These are phyloP conservation scores for Manis crassicaudata DNA, from an alignment of 2,797 vertebrate species.

Conservation along the genomic window DNA sequence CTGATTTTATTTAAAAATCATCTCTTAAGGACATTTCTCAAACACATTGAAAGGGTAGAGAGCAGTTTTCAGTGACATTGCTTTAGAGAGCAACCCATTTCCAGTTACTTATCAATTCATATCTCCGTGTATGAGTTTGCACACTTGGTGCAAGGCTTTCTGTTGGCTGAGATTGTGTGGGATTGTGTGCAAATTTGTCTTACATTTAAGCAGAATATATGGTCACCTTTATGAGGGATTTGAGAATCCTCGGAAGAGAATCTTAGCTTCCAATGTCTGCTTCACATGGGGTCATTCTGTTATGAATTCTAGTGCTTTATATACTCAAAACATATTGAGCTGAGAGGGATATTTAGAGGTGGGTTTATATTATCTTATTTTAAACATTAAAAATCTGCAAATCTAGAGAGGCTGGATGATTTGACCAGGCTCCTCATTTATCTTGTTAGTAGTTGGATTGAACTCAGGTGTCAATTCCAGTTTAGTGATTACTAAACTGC, in stretches of 20 bases:
- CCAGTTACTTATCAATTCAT: background rate
- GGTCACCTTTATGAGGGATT: background rate
- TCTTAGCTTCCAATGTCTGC: background rate
- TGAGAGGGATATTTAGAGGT: background rate
- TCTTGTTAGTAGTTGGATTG: background rate
- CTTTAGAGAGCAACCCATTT: background rate
- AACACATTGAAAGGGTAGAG: background rate
- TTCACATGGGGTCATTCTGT: background rate
- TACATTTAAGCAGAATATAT: background rate
- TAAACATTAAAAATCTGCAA: background rate
- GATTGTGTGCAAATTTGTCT: background rate
- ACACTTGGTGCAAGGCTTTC: background rate
- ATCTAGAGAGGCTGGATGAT: background rate
- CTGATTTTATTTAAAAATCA: conserved; percentile 19
- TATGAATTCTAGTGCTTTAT: background rate
- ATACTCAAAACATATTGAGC: background rate
- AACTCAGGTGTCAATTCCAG: background rate
- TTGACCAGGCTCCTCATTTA: background rate
- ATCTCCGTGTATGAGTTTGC: background rate
- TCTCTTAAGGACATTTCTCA: conserved; percentile 23
- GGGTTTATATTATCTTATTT: background rate
- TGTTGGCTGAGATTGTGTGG: background rate
- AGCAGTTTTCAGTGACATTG: background rate
- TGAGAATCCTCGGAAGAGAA: background rate
- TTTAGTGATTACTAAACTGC: background rate